Percentiles rank a stretch among this genome's conserved stretches.
Conservation (phyloP, 2,113 vertebrate species). For the Entomyzon cyanotis region DNA sequence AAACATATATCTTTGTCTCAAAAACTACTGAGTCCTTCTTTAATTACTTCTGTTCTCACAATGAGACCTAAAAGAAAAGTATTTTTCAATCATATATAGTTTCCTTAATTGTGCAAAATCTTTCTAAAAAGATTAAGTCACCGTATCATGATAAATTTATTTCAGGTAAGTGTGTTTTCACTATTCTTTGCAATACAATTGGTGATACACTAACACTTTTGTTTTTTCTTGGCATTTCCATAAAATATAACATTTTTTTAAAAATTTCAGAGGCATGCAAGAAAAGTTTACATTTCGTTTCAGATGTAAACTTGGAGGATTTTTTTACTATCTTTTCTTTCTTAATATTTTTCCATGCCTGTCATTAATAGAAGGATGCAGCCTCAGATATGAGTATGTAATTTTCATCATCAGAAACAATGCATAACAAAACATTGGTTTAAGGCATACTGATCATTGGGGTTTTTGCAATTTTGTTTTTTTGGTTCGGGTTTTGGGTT, state of each 20-base stretch:
- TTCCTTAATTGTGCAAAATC: neutral
- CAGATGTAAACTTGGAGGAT: neutral
- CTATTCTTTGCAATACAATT: neutral
- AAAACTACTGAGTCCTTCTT: neutral
- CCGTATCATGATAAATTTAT: neutral
- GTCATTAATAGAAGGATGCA: neutral
- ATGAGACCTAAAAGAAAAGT: neutral
- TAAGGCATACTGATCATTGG: fast-evolving
- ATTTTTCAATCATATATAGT: neutral
- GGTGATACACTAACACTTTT: neutral
- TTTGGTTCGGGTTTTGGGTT: neutral
- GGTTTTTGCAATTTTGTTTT: neutral
- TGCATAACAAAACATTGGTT: neutral
- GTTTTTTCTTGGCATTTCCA: neutral
- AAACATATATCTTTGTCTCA: neutral
- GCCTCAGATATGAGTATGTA: neutral
- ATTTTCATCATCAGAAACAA: neutral
- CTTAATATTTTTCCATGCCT: neutral
- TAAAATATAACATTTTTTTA: neutral
- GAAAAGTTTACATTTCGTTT: neutral
- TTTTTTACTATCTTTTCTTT: neutral
- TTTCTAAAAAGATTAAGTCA: neutral
- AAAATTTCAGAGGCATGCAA: neutral
- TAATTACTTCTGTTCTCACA: neutral
- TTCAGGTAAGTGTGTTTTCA: neutral